A percentile compares a stretch with the other conserved stretches of the same genome.
These are phyloP conservation scores for Myotis vivesi DNA, from an alignment of 2,797 vertebrate genomes.

Conservation along the genomic window DNA sequence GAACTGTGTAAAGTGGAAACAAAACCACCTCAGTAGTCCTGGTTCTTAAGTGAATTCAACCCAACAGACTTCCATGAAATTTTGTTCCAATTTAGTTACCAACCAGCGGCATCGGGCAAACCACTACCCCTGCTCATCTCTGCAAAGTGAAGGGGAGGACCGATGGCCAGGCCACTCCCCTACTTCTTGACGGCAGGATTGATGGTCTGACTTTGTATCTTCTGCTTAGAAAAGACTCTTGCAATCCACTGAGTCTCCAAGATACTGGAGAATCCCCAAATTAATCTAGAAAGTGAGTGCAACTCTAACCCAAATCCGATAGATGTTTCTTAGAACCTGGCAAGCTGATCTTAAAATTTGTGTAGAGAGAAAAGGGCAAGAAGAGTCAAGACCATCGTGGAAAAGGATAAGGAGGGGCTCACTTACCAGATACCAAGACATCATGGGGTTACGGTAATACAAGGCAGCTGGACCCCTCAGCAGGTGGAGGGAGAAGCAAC, in stretches of 20 bases:
- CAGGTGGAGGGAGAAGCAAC: no score
- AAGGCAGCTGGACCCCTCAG: background rate
- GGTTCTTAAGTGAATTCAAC: background rate
- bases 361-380: background rate
- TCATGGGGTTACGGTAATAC: background rate
- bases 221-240: background rate
- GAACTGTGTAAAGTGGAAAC: no score
- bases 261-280: background rate
- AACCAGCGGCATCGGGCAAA: background rate
- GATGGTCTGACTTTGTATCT: background rate
- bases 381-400: background rate
- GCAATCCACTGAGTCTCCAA: background rate
- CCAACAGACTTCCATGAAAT: background rate
- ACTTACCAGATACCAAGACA: background rate
- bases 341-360: background rate
- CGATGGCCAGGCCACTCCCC: background rate
- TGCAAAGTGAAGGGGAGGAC: background rate
- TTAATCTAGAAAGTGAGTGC: background rate
- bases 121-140: background rate
- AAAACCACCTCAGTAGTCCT: fast-evolving
- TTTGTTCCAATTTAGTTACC: background rate
- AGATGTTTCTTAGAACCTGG: background rate
- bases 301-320: background rate
- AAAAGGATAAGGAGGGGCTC: background rate
- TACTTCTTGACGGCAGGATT: background rate